Conservation (phyloP, 2,888 invertebrate species). For the Ophioninae sp. region DNA sequence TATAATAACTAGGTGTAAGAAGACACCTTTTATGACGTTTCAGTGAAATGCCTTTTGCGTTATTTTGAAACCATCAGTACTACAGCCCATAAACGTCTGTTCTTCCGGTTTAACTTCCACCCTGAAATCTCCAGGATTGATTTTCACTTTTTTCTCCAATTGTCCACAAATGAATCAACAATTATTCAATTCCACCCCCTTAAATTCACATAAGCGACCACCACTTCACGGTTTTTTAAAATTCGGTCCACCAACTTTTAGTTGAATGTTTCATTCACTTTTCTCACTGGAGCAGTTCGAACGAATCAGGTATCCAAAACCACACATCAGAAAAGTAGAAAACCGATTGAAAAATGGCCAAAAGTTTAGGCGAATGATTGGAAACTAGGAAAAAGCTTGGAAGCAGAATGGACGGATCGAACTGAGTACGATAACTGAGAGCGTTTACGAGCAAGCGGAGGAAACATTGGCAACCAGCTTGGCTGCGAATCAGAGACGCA, state of each 20-base stretch:
- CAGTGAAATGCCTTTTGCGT: background rate
- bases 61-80: background rate
- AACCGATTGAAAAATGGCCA: background rate
- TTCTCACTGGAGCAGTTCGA: background rate
- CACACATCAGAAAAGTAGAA: background rate
- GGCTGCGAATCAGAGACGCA: conserved; percentile 73
- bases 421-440: conserved; percentile 21
- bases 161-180: background rate
- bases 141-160: background rate
- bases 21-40: background rate
- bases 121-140: background rate
- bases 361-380: background rate
- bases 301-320: conserved; percentile 3
- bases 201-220: background rate
- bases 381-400: background rate
- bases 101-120: background rate
- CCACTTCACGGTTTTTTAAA: background rate
- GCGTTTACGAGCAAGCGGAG: conserved; percentile 21
- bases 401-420: background rate
- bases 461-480: conserved; percentile 65
- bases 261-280: background rate
- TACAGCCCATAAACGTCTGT: background rate
- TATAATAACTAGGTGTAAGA: background rate
- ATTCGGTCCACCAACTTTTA: background rate
- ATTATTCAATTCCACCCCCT: background rate